Conservation (phyloP, 2,888 invertebrate species). For the Pammene aurita region DNA sequence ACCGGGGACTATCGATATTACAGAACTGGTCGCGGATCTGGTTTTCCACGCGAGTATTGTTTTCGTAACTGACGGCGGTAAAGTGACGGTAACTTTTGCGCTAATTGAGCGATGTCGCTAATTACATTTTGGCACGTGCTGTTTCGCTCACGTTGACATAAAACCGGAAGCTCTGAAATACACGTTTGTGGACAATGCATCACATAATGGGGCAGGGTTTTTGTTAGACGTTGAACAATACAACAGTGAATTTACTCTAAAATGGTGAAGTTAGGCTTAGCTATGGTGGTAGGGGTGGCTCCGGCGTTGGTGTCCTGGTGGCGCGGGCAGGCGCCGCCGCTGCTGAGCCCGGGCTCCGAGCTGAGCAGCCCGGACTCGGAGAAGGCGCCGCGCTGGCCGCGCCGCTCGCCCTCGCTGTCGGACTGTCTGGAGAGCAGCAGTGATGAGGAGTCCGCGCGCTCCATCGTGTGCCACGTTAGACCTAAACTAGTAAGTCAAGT, state of each 20-base stretch:
- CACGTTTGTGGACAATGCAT: conserved; percentile 25
- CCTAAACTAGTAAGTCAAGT: conserved; percentile 73
- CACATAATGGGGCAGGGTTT: not conserved
- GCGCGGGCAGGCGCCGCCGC: conserved; percentile 67
- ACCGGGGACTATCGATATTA: conserved; percentile 56
- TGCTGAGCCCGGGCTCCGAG: conserved; percentile 55
- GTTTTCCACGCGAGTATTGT: conserved; percentile 5
- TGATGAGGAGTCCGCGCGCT: conserved; percentile 76
- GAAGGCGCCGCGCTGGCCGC: conserved; percentile 66
- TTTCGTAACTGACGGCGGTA: conserved; percentile 6
- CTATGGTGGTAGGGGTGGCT: conserved; percentile 81
- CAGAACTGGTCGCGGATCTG: conserved; percentile 25
- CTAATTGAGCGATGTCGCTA: conserved; percentile 18
- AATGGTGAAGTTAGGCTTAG: conserved; percentile 77
- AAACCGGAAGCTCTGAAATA: conserved; percentile 57
- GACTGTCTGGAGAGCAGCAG: conserved; percentile 78
- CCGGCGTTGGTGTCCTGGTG: conserved; percentile 80
- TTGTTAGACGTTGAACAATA: conserved; percentile 69
- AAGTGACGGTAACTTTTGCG: conserved; percentile 5
- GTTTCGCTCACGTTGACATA: conserved; percentile 59
- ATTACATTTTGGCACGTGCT: conserved; percentile 52
- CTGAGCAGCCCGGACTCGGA: conserved; percentile 56
- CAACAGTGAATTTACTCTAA: conserved; percentile 44
- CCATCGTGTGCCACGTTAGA: conserved; percentile 75
- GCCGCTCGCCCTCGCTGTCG: conserved; percentile 75